Evolutionary conservation across 2,888 invertebrate genomes (phyloP), one percentile per base, ranked within the genome.

Genomic region (Tridacna gigas): DNA sequence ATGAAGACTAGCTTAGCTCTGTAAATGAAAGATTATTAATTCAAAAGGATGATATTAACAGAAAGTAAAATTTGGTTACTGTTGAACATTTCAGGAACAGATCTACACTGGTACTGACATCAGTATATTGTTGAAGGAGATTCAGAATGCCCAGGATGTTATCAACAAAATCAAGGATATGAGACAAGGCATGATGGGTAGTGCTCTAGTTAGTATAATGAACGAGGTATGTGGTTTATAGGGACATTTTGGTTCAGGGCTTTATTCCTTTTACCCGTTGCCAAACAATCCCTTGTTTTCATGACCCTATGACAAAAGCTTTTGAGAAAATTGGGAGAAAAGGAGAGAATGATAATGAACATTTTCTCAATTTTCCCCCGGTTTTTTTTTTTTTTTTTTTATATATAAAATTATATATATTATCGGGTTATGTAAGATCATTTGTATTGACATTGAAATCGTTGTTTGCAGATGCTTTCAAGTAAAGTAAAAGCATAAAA

Each of bases 41-140:
- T 2, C 37, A 37, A 37, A 37, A 37, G 7, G 37, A 37, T 4
- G 37, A 37, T 37, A 4, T 37, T 37, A 7, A 7, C 3, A 37
- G 7, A 37, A 4, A 37, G 7, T 37, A 4, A 2, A 37, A 4
- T 2, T 37, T 37, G 2, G 37, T 7, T 7, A 37, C 37, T 37
- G 37, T 37, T 37, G 37, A 37, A 37, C 37, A 37, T 37, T 37
- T 60, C 85, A 93, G 93, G 94, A 94, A 74, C 94, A 94, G 81
- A 94, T 95, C 51, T 95, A 95, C 86, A 93, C 94, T n/a, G 92
- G 94, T 9, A 94, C 94, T 79, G 95, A 95, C 84, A 94, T 95
- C 81, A 93, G 92, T 82, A 75, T 92, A n/a, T 82, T 95, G 69
- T 79, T 95, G 86, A 91, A 91, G 74, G 95, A 95, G 88, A 93